phyloP scores from a whole-genome alignment of 2,113 vertebrate genomes.

The Albula glossodonta region DNA sequence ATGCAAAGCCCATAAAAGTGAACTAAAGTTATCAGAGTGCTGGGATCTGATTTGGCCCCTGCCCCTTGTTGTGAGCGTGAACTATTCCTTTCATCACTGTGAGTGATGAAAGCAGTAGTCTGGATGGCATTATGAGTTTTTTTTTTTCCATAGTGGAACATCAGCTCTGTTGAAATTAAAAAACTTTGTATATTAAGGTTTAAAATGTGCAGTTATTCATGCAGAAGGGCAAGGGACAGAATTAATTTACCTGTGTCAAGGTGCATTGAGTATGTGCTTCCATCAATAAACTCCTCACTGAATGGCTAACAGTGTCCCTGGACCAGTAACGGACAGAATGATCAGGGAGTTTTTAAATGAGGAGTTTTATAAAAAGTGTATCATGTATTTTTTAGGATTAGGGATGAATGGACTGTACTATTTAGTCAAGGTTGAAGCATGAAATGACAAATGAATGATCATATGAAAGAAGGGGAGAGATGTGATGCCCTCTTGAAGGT shows the following conservation, averaged over 20 bases:
- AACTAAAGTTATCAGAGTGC: not conserved
- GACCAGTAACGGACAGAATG: not conserved
- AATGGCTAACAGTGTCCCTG: not conserved
- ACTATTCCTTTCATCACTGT: not conserved
- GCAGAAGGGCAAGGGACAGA: not conserved
- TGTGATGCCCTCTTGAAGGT: not conserved
- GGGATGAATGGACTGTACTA: not conserved
- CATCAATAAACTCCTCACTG: not conserved
- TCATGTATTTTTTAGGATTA: not conserved
- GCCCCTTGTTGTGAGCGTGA: not conserved
- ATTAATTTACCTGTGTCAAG: not conserved
- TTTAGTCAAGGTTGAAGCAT: not conserved
- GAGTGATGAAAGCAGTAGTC: conserved; percentile 2
- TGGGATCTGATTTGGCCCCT: conserved; percentile 5
- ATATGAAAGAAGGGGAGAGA: not conserved
- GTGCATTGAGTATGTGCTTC: not conserved
- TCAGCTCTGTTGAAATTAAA: not conserved
- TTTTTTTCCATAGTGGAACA: not conserved
- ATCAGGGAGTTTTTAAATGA: not conserved
- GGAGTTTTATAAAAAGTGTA: not conserved
- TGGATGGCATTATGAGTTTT: conserved; percentile 5
- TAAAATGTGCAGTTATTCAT: not conserved
- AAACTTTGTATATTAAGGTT: not conserved
- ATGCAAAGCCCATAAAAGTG: not conserved
- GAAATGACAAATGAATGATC: not conserved